Percentiles rank a stretch among this genome's conserved stretches.
Evolutionary conservation across 1,140 invertebrate genomes (phyloP).

Genomic region (Trigoniulus corallinus): DNA sequence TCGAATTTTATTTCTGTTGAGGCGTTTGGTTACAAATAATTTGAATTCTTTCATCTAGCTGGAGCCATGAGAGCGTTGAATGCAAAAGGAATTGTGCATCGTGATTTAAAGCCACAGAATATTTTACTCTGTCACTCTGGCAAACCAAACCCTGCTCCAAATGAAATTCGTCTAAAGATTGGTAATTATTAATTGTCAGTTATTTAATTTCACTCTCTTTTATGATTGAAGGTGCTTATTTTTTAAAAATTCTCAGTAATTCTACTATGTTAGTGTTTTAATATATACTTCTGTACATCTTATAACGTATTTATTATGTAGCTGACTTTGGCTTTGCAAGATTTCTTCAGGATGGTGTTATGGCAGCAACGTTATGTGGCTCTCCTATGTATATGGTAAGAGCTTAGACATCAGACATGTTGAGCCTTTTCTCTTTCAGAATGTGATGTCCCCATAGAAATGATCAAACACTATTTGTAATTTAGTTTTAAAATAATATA

Average conservation of each 20-base stretch:
- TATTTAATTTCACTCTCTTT: neutral
- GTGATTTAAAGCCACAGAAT: constrained; percentile 97
- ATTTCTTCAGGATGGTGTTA: constrained; percentile 94
- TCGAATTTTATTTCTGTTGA: constrained; percentile 1
- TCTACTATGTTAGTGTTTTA: neutral
- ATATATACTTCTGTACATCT: neutral
- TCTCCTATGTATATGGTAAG: constrained; percentile 99
- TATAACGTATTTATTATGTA: constrained; percentile 29
- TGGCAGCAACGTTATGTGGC: constrained; percentile 97
- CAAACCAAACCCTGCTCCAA: constrained; percentile 62
- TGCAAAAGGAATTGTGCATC: constrained; percentile 92
- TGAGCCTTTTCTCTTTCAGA: neutral
- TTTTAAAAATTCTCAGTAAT: neutral
- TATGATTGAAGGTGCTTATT: neutral
- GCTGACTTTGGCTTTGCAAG: constrained; percentile 99
- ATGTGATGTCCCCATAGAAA: neutral
- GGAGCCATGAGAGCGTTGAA: constrained; percentile 92
- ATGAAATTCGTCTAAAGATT: constrained; percentile 88
- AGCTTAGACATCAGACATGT: no score
- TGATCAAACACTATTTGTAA: neutral
- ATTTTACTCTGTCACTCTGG: constrained; percentile 71
- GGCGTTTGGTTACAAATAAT: neutral
- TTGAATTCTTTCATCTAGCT: constrained; percentile 34
- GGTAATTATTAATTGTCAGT: constrained; percentile 45
- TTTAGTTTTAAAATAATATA: constrained; percentile 3